Base-by-base conservation (phyloP, 1,140 invertebrate genomes). In the Heterodera carotae region DNA sequence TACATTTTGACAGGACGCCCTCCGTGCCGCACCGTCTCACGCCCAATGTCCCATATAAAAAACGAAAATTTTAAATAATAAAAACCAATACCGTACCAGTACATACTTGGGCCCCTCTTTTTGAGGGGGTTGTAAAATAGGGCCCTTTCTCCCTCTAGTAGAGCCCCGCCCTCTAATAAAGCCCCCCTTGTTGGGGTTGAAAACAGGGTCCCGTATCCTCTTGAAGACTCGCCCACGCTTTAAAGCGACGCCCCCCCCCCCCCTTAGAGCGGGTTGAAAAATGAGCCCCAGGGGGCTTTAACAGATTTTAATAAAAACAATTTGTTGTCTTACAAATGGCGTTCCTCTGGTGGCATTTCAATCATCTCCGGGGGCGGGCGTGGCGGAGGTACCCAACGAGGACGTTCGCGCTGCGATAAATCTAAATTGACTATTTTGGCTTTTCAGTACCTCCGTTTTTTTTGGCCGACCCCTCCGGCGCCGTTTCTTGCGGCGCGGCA, bases 331-430 rank as follows among this genome's bases (percentile, higher is more conserved):
- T 53, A 53, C 48, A 53, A 53, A n/a, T 62, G 59, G 29, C 75
- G 82, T 66, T 79, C 81, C 27, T 82, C 59, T 43, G 77, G 81
- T 25, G 69, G 74, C 77, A 76, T 67, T 34, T 80, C 82, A 43
- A 85, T 43, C 18, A 66, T 67, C 34, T 82, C 80, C 31, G 75
- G 76, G 67, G 79, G 80, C 18, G 80, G 69, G 31, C 73, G 39
- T n/a, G 70, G 76, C 15, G 77, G 73, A 43, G 67, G 73, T 0
- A 81, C 60, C 74, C 77, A 81, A 53, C 48, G 15, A 8, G 22
- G 59, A 8, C 48, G 68, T 33, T 36, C 25, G 43, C 10, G 66
- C 66, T 67, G 33, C 25, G 27, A 53, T 18, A 18, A 53, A 18
- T 53, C 4, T 53, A 53, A 53, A 18, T 66, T 15, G 62, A 18